Base-by-base conservation (phyloP, 2,113 vertebrate species). In the Nematolebias whitei region DNA sequence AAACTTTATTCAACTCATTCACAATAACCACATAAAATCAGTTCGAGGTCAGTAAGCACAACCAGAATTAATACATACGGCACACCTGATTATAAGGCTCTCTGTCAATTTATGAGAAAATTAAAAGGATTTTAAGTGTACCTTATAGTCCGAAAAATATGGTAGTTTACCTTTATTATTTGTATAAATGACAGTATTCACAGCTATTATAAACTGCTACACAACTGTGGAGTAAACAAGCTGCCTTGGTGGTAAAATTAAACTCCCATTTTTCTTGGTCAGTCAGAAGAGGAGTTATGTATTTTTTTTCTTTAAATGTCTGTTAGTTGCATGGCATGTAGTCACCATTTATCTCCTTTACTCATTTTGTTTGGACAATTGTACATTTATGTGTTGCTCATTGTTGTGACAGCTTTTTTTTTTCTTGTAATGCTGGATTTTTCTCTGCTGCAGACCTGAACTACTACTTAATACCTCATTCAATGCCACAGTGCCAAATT, bases 371-470 rank as follows among this genome's bases (percentile, higher is more conserved):
- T 57, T 22, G 35, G 26, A 26, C 19, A 40, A 49, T 44, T 65
- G 38, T 18, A 45, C 56, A 56, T 43, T 15, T 48, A 50, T 24
- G 12, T 23, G 39, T 35, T 52, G 23, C 14, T 56, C 55, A 14
- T 39, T 61, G 39, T 56, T 41, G 54, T 38, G 40, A 41, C 35
- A 52, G 7, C 24, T 47, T 22, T 47, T 22, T 3, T 44, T 22
- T 48, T 38, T 58, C 41, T 63, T 19, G 4, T 39, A 24, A 15
- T 38, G 11, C 32, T 35, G 9, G 32, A 9, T 35, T 45, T 45
- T 49, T 48, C 6, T 5, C 52, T 23, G 32, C 48, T 39, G 45
- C n/a, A 69, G 15, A 61, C 32, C 18, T 51, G n/a, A 47, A 57
- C 4, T 49, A 8, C 19, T 57, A 40, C 48, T 12, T 22, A 32